Evolutionary conservation across 2,113 vertebrate species (phyloP).

Genomic region (Taxidea taxus): DNA sequence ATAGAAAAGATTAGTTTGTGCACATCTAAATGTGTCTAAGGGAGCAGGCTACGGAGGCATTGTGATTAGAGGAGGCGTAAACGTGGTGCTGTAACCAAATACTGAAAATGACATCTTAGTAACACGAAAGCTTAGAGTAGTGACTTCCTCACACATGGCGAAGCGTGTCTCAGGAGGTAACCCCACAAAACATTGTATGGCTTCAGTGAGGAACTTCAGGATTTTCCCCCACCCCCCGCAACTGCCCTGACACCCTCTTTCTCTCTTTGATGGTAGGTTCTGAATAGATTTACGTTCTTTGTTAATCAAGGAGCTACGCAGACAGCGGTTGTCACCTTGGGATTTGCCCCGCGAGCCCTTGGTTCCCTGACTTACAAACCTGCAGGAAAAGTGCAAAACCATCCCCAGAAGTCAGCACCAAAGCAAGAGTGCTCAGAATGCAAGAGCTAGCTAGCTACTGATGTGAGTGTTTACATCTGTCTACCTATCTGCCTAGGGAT

Average conservation of each 20-base stretch:
- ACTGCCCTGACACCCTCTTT: neutral
- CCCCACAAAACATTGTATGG: constrained; percentile 37
- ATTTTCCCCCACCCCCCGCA: neutral
- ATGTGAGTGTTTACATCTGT: neutral
- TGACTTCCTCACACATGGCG: constrained; percentile 12
- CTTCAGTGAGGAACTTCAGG: constrained; percentile 50
- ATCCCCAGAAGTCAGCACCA: constrained; percentile 70
- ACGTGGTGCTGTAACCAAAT: constrained; percentile 51
- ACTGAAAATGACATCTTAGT: constrained; percentile 61
- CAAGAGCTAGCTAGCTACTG: constrained; percentile 63
- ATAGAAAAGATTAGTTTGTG: constrained; percentile 83
- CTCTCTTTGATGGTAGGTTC: constrained; percentile 5
- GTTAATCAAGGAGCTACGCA: constrained; percentile 36
- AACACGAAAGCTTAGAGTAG: constrained; percentile 56
- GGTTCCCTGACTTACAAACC: constrained; percentile 61
- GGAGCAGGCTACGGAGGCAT: constrained; percentile 72
- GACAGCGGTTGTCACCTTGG: constrained; percentile 17
- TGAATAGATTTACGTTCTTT: constrained; percentile 38
- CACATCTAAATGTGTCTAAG: constrained; percentile 73
- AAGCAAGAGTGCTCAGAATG: constrained; percentile 68
- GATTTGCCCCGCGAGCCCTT: neutral
- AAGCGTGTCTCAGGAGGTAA: neutral
- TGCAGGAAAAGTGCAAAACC: constrained; percentile 72
- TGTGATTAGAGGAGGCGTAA: constrained; percentile 44
- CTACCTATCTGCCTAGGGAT: constrained; percentile 47